Evolutionary conservation across 1,140 invertebrate genomes (phyloP).

Genomic region (Nasonia vitripennis): DNA sequence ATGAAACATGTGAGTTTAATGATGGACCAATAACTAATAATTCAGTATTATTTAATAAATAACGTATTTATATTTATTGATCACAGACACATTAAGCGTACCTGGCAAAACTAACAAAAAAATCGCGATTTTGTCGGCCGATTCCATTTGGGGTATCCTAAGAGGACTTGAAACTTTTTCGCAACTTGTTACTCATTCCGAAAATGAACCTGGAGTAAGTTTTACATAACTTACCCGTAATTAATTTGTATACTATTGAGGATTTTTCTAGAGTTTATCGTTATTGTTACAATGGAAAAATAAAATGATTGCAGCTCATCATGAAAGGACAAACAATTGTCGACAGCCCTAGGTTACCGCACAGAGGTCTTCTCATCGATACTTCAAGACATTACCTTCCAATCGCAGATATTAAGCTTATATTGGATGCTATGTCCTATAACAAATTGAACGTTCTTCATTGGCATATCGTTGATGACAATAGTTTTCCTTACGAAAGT

Average conservation of each 20-base stretch:
- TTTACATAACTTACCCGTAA: background rate
- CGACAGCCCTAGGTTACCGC: conserved; percentile 84
- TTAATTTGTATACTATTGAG: background rate
- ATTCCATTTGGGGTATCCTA: conserved; percentile 85
- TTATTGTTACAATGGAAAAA: background rate
- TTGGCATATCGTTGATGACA: conserved; percentile 96
- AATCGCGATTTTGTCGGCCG: conserved; percentile 67
- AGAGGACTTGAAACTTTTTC: conserved; percentile 87
- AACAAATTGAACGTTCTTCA: conserved; percentile 96
- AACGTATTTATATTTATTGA: background rate
- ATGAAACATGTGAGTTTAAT: conserved; percentile 81
- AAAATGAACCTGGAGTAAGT: conserved; percentile 10
- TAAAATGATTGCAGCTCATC: conserved; percentile 67
- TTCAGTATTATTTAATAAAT: conserved; percentile 8
- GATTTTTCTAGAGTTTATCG: background rate
- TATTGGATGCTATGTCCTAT: conserved; percentile 88
- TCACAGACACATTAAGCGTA: conserved; percentile 27
- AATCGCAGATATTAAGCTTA: conserved; percentile 78
- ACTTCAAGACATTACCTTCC: conserved; percentile 89
- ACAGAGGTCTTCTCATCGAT: conserved; percentile 88
- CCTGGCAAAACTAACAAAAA: conserved; percentile 41
- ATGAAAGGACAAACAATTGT: conserved; percentile 77
- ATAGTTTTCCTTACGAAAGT: conserved; percentile 92
- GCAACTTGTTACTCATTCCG: conserved; percentile 75
- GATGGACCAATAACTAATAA: no score